Evolutionary conservation across 2,888 invertebrate genomes (phyloP), one percentile per base, ranked within the genome.

Genomic region (Globia sparganii): DNA sequence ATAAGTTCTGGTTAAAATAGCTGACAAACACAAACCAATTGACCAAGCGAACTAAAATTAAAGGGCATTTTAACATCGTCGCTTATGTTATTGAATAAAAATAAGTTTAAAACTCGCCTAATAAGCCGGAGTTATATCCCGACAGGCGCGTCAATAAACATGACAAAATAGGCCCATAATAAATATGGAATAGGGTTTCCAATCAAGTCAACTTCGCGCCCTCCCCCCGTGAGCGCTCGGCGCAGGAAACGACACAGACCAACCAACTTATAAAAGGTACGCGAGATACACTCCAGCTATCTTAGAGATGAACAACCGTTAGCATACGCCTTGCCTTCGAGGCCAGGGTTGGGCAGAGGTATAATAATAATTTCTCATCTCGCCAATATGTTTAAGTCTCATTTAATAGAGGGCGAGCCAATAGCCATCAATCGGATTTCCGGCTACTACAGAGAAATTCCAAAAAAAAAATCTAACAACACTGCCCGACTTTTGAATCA

Each of bases 131-230:
- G 89, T 87, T 91, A 88, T 91, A 90, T 88, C 90, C 89, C 89
- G 92, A 91, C 93, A 93, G 91, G 91, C 91, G 90, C 93, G 93
- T 95, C 94, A 95, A 94, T 95, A 95, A 95, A 95, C 95, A 95
- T 95, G 93, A 95, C 94, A 94, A 96, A 95, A 96, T 95, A 94
- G 95, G 94, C 91, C 94, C 94, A 94, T 96, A 95, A 96, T 96
- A 96, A 96, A 96, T 96, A 96, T 96, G 96, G 95, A 96, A 95
- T 96, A 96, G 95, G 95, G 95, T 94, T 95, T 94, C 95, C 96
- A 96, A 96, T 96, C 96, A 96, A 95, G 95, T 94, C 95, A 93
- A 93, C 95, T 95, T 95, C 92, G 94, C 95, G 93, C 91, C 92
- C 88, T 70, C 86, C 84, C 92, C 92, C 90, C 86, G 91, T 88